These are phyloP conservation scores for Leguminivora glycinivorella DNA, from an alignment of 1,140 invertebrate species.

Conservation along the genomic window DNA sequence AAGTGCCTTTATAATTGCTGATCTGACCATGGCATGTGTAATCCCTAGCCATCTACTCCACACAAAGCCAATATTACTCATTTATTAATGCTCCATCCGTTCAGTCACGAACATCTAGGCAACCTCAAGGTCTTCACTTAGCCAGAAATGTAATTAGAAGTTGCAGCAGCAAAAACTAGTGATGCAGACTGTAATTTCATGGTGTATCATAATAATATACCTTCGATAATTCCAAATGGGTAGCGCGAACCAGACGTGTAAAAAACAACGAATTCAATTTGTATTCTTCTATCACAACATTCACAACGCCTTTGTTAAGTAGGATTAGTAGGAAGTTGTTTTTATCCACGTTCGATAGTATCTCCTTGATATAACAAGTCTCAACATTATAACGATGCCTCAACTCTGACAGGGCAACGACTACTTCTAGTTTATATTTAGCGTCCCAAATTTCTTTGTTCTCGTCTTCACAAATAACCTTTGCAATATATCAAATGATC, in stretches of 20 bases:
- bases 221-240: conserved; percentile 25
- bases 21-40: neutral
- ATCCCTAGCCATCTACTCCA: conserved; percentile 22
- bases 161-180: conserved; percentile 39
- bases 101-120: conserved; percentile 54
- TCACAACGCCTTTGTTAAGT: conserved; percentile 16
- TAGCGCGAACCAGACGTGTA: conserved; percentile 22
- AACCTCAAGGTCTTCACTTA: conserved; percentile 48
- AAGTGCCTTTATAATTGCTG: neutral
- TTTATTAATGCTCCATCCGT: conserved; percentile 46
- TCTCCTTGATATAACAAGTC: conserved; percentile 1
- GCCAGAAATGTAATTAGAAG: conserved; percentile 50
- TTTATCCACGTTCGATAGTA: conserved; percentile 5
- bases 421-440: conserved; percentile 4
- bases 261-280: conserved; percentile 25
- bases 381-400: neutral
- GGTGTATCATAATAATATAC: conserved; percentile 21
- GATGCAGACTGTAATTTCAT: conserved; percentile 41
- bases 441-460: conserved; percentile 5
- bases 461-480: neutral
- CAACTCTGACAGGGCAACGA: neutral
- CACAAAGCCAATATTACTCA: conserved; percentile 50
- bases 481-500: conserved; percentile 34
- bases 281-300: conserved; percentile 13
- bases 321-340: neutral